Base-by-base conservation (phyloP, 2,113 vertebrate genomes). In the Silurus meridionalis region DNA sequence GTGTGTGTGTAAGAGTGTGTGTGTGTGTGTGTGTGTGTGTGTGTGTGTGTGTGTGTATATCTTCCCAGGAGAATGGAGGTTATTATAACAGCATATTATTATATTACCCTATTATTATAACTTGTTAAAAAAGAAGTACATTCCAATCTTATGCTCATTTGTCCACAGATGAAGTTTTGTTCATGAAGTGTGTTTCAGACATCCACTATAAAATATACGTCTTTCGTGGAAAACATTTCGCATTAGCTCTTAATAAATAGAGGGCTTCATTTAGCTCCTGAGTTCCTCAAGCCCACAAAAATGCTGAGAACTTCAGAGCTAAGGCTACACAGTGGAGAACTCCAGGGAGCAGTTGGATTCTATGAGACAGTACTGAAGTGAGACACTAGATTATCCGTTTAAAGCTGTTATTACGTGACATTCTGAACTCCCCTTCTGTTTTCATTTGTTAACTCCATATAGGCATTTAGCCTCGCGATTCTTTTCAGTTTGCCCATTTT, bases 391-490 rank as follows among this genome's bases (percentile, higher is more conserved):
- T 63, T 25, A 64, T 50, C 61, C 5, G 46, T 82, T 82, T 63
- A 82, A 14, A 3, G 28, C 46, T 60, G 28, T 7, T 69, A 19
- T 85, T 69, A 37, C 60, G n/a, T 64, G 23, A 78, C 58, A 64
- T 78, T 37, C 63, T 46, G 21, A 80, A 48, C 50, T 57, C 8
- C 21, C 25, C 48, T 23, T 23, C 21, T 82, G 80, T 75, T 82
- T 53, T 75, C 17, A 86, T 58, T 60, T 72, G 55, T 80, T 23
- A 52, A 3, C 21, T 71, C 78, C 88, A 74, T 88, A 80, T 63
- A 84, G 77, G 64, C 83, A 75, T 88, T 86, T 77, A 82, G 63
- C 58, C 19, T 52, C 3, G 8, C n/a, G 48, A 75, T 63, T 82
- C n/a, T 66, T 55, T 82, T 63, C 19, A 66, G 48, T 86, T 75